Base-by-base conservation (phyloP, 2,113 vertebrate genomes). In the Tetrao urogallus region DNA sequence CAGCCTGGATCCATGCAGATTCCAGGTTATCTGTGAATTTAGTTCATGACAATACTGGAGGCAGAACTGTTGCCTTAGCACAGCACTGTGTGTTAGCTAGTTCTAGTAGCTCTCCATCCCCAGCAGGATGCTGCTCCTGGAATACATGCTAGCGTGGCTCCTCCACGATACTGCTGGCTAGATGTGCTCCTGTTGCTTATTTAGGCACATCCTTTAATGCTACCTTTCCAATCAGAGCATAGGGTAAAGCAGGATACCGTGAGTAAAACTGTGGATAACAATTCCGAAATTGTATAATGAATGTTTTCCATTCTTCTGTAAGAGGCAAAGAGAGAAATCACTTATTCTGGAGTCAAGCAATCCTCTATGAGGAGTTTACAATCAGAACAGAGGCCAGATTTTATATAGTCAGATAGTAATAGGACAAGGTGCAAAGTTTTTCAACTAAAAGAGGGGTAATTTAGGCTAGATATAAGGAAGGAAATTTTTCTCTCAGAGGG, bases 121-220 rank as follows among this genome's bases (percentile, higher is more conserved):
- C 64, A 74, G 30, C 8, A 56, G 45, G 30, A 25, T 73, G 8
- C 11, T 84, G 24, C 6, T 89, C 20, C 24, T 0, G 0, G 24
- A 15, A 27, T 10, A 43, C 6, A 8, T 5, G 11, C 18, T 60
- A 24, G n/a, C 18, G 20, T 77, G 48, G 13, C 20, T 77, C 8
- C n/a, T 27, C 70, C 10, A 1, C 2, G 6, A 9, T 36, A 17
- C 8, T 63, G 21, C 38, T 50, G 27, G 13, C 8, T 22, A 66
- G 8, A 6, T 30, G 6, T 1, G 0, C 4, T 1, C 20, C 36
- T 57, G 40, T 19, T 45, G 45, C n/a, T 42, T 4, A 47, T 80
- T 64, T 32, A 45, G 8, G 10, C 27, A 34, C 10, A 13, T 57
- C 73, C 36, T 67, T 6, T 32, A 81, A 58, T 10, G 27, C 2